Base-by-base conservation (phyloP, 2,113 vertebrate genomes). In the Glaucomys volans region DNA sequence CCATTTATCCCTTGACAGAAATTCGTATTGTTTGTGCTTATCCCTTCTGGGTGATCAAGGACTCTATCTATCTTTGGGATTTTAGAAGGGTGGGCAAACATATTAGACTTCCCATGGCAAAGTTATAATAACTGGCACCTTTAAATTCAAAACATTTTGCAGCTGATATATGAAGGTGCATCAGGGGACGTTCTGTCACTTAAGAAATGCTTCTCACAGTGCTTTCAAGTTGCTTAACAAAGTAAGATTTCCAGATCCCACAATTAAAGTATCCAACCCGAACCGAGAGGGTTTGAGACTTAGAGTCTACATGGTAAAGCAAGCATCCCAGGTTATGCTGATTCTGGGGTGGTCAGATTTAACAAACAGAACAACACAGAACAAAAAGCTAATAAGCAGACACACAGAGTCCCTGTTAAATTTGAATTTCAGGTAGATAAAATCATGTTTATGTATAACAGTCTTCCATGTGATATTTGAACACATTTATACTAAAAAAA, bases 1-100 rank as follows among this genome's bases (percentile, higher is more conserved):
- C 5, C 22, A 91, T 81, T 95, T 97, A 75, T 75, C 79, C 93
- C 75, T 80, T 97, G 96, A 96, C 87, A 50, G 95, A 97, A 92
- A 98, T 97, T 35, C 0, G 0, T 40, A 76, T 96, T 91, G 90
- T 37, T 32, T 72, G 72, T 76, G 0, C 0, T 79, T 87, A 92
- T 0, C 0, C 59, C 79, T 54, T 66, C 3, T 50, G 52, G 87
- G 16, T 66, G 71, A 93, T 87, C 18, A 57, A 42, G 32, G 50
- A 28, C 72, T 90, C 96, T 95, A 85, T 92, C 77, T 67, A 3
- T 13, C 44, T 82, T 93, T 54, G 42, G 30, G 72, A 94, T 71
- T 96, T 94, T 96, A 79, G 57, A 97, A 97, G 77, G 7, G 4
- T 87, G n/a, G 69, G 32, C 52, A 92, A 86, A 92, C 28, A 64